phyloP scores from a whole-genome alignment of 2,888 invertebrate species.

The Noctua janthe region DNA sequence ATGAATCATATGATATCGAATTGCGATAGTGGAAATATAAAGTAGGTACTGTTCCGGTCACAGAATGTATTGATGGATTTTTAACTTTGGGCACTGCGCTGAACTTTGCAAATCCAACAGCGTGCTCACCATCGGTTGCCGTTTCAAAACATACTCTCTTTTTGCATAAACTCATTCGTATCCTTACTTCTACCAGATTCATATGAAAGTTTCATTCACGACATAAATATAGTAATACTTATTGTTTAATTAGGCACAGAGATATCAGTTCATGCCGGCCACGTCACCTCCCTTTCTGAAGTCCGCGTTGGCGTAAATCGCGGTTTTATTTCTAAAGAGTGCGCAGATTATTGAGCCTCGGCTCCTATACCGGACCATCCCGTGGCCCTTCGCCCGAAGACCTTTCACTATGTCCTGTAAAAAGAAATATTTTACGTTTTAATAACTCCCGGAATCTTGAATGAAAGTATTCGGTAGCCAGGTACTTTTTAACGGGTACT shows the following conservation, averaged over 20 bases:
- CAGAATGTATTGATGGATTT: neutral
- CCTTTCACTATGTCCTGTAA: conserved; percentile 91
- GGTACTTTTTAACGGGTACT: neutral
- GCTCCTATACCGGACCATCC: conserved; percentile 90
- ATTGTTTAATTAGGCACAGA: conserved; percentile 53
- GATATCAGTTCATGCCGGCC: conserved; percentile 91
- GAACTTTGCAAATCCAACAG: neutral
- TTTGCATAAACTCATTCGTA: conserved; percentile 18
- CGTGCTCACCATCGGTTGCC: neutral
- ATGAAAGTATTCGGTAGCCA: neutral
- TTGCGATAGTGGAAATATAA: neutral
- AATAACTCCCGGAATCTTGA: neutral
- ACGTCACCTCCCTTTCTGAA: conserved; percentile 95
- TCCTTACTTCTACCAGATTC: conserved; percentile 47
- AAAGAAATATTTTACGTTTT: conserved; percentile 10
- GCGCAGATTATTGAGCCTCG: conserved; percentile 94
- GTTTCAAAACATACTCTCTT: conserved; percentile 26
- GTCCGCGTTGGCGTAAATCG: conserved; percentile 94
- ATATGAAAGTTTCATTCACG: conserved; percentile 46
- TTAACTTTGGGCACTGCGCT: neutral
- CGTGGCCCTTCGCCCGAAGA: conserved; percentile 92
- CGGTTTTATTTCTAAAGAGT: conserved; percentile 90
- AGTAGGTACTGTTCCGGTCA: neutral
- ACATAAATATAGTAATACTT: conserved; percentile 46
- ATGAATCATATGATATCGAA: neutral